Evolutionary conservation across 2,113 vertebrate genomes (phyloP).

Genomic region (Egretta garzetta): DNA sequence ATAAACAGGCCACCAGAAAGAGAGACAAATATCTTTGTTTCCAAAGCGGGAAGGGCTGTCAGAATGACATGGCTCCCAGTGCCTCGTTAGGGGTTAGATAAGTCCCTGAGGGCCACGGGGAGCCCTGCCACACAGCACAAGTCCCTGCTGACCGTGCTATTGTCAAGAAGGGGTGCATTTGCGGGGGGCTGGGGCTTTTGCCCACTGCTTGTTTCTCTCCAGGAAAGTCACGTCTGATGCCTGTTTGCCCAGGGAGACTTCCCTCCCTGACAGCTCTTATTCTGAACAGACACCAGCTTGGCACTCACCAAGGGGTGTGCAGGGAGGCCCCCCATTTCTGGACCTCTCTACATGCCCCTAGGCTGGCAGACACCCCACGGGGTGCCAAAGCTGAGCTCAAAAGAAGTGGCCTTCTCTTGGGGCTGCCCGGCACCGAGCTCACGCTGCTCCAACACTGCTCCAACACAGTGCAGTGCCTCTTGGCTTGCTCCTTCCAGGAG

Average conservation of each 20-base stretch:
- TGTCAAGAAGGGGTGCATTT: slow-evolving; percentile 11
- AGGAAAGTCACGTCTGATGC: neutral
- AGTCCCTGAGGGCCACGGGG: neutral
- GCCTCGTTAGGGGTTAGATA: neutral
- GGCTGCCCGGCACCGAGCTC: neutral
- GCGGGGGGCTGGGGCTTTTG: neutral
- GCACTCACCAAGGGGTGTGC: neutral
- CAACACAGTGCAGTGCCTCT: too few species aligned
- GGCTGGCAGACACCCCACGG: neutral
- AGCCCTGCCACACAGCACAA: neutral
- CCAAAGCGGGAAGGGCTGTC: neutral
- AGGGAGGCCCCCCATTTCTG: neutral
- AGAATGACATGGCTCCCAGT: neutral
- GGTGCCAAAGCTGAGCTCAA: neutral
- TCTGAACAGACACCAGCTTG: neutral
- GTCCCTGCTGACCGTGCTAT: slow-evolving; percentile 38
- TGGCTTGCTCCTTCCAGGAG: neutral
- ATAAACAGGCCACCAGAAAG: neutral
- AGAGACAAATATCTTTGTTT: slow-evolving; percentile 21
- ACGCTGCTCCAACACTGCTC: rapidly evolving
- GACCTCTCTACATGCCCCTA: neutral
- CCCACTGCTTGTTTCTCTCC: neutral
- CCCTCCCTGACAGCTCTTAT: neutral
- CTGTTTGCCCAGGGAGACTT: neutral
- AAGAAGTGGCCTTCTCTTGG: neutral